Conservation (phyloP, 2,113 vertebrate genomes). For the Steatornis caripensis region DNA sequence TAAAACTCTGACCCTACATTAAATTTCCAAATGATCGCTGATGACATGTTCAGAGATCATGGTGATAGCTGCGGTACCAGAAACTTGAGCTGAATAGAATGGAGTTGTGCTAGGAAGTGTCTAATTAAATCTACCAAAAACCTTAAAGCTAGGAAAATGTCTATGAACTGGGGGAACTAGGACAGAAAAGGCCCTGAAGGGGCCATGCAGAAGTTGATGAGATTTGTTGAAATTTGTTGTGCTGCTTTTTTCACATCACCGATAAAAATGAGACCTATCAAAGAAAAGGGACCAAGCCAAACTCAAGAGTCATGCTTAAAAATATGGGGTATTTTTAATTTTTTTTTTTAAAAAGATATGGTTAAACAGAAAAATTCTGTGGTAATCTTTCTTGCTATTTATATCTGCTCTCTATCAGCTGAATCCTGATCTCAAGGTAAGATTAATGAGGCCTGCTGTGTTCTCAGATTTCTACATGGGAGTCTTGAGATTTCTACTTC, state of each 20-base stretch:
- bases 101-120: not conserved
- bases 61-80: not conserved
- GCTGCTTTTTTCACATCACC: not conserved
- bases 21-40: not conserved
- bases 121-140: slow-evolving; percentile 1
- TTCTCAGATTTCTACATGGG: not conserved
- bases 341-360: not conserved
- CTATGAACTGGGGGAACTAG: not conserved
- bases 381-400: not conserved
- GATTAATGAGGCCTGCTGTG: not conserved
- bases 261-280: not conserved
- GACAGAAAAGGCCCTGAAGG: slow-evolving; percentile 40
- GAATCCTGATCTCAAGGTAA: not conserved
- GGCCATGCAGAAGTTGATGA: not conserved
- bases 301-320: not conserved
- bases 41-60: not conserved
- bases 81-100: not conserved
- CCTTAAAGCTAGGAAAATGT: not conserved
- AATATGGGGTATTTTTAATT: not conserved
- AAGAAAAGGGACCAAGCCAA: not conserved
- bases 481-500: not conserved
- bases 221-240: not conserved
- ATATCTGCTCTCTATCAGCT: not conserved
- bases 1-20: not conserved
- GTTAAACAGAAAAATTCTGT: not conserved